Evolutionary conservation across 2,113 vertebrate species (phyloP).

Genomic region (Elephantulus edwardii): DNA sequence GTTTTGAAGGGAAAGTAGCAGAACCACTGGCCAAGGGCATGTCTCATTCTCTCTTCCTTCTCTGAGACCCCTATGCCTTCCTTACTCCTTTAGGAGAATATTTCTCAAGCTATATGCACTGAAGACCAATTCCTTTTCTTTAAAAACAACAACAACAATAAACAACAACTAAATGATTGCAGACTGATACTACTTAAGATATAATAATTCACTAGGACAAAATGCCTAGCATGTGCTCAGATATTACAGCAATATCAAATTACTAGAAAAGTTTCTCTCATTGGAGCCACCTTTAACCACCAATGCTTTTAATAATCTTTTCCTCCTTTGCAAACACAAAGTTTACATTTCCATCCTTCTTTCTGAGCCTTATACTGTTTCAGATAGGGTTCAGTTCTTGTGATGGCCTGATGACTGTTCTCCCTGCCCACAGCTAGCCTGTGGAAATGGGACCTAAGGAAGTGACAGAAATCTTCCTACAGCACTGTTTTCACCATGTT

Average conservation of each 20-base stretch:
- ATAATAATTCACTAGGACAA: neutral
- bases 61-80: neutral
- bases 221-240: neutral
- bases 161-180: slow-evolving; percentile 4
- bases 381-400: neutral
- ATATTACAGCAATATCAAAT: neutral
- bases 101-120: neutral
- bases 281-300: neutral
- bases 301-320: neutral
- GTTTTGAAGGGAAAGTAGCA: neutral
- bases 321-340: neutral
- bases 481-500: neutral
- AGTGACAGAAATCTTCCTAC: neutral
- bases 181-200: neutral
- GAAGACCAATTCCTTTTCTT: neutral
- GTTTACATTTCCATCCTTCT: neutral
- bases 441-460: neutral
- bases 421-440: neutral
- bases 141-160: neutral
- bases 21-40: neutral
- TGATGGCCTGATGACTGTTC: neutral
- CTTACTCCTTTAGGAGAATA: neutral
- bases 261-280: neutral
- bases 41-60: neutral
- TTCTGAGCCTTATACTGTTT: neutral